Base-by-base conservation (phyloP, 2,113 vertebrate species). In the Cololabis saira region DNA sequence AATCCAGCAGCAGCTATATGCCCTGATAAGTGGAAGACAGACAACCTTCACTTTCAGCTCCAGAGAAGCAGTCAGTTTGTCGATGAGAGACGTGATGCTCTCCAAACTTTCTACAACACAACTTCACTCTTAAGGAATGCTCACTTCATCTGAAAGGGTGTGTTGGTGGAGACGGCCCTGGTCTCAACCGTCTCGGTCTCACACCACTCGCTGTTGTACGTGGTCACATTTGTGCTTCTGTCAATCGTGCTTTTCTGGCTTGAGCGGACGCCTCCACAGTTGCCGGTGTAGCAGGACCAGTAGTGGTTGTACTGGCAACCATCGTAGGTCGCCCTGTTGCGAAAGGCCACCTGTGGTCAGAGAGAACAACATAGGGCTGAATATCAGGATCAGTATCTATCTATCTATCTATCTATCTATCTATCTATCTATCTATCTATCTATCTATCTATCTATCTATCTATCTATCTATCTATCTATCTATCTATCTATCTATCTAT, bases 111-210 rank as follows among this genome's bases (percentile, higher is more conserved):
- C 10, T 14, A 24, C 13, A 22, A 60, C 43, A 47, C 11, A 12
- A 18, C 12, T 19, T 50, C 15, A 3, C 15, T 37, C 4, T 19
- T 5, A 30, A 16, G 50, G 40, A 41, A 41, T 19, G 0, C 83
- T 65, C 70, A 90, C 91, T 19, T 43, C 4, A 83, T 2, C 18
- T 84, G 3, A 64, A 92, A 90, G 13, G 90, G 91, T 62, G 56
- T 83, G 73, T 92, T 59, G 15, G 18, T 86, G 0, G 2, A 1
- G 22, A 93, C 8, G 0, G 1, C 43, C 42, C 58, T 81, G 0
- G 49, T 88, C 0, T 19, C 11, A 7, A 89, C 6, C 0, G 51
- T 85, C 63, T 92, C 91, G 1, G 64, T 71, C 67, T 92, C 87
- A 80, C 88, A 91, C 90, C 91, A 93, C 1, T 19, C 37, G 0